These are phyloP conservation scores for Tinamus guttatus DNA, from an alignment of 2,113 vertebrate genomes.

Conservation along the genomic window DNA sequence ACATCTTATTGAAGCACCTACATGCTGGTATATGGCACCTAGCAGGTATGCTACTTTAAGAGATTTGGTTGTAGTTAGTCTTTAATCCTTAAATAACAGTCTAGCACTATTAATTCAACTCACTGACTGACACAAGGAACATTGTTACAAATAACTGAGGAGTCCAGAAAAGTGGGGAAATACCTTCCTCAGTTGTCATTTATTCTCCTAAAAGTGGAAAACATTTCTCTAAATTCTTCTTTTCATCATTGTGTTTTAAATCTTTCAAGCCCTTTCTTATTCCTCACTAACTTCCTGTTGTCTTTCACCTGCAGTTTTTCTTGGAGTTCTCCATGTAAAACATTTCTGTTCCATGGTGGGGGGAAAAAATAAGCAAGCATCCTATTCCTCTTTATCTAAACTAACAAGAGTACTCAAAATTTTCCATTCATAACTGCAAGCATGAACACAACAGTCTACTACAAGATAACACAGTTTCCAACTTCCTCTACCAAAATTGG, in stretches of 20 bases:
- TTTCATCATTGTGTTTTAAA: background rate
- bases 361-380: background rate
- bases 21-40: background rate
- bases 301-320: background rate
- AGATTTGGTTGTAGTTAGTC: background rate
- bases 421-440: background rate
- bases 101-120: background rate
- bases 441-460: background rate
- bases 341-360: background rate
- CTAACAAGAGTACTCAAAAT: background rate
- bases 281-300: background rate
- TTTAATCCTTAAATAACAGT: background rate
- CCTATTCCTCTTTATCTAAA: background rate
- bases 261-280: background rate
- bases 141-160: background rate
- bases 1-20: background rate
- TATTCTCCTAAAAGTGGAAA: background rate
- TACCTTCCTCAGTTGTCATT: background rate
- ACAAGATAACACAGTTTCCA: background rate
- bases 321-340: background rate
- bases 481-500: background rate
- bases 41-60: background rate
- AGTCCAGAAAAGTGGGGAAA: background rate
- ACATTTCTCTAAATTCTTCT: background rate
- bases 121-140: background rate